Base-by-base conservation (phyloP, 2,797 vertebrate species). In the Fistularia commersonii region DNA sequence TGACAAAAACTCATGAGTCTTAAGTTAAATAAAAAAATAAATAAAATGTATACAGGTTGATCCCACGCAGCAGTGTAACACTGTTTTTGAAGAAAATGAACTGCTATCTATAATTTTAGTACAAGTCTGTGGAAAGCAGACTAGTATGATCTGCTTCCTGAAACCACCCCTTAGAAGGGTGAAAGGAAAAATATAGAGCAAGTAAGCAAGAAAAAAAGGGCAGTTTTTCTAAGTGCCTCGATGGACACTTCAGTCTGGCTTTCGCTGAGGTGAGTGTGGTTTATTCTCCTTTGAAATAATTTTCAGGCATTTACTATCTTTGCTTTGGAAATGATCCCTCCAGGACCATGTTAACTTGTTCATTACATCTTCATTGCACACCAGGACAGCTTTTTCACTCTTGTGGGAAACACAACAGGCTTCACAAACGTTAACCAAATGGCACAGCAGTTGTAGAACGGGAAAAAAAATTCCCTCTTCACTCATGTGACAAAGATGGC, bases 1-100 rank as follows among this genome's bases (percentile, higher is more conserved):
- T 23, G 23, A 23, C 2, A 23, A 2, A 23, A 23, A 23, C 23
- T 23, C 4, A 4, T 23, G 23, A 4, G 23, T 23, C 84, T 80
- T 87, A 84, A 85, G 81, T 64, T 23, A 59, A 51, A 62, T 74
- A 76, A 61, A 66, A 23, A 23, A 23, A 23, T 23, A 23, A 4
- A 23, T 23, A 70, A 60, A 36, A 52, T 34, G 50, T 44, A 36
- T 42, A 65, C 38, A 47, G 59, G 39, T 57, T 7, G 2, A 43
- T 39, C 23, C 23, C 34, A 43, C 49, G 56, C 49, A 50, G 41
- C 34, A 35, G 40, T 47, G 34, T 56, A 40, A 50, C 13, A 13
- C 48, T 48, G 48, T n/a, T 54, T 46, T 45, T 45, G 59, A 39
- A 54, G 33, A 12, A 33, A 23, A 23, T 23, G 23, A 23, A 23